These are phyloP conservation scores for Andinoacara biseriatus DNA, from an alignment of 2,113 vertebrate species.

Conservation along the genomic window DNA sequence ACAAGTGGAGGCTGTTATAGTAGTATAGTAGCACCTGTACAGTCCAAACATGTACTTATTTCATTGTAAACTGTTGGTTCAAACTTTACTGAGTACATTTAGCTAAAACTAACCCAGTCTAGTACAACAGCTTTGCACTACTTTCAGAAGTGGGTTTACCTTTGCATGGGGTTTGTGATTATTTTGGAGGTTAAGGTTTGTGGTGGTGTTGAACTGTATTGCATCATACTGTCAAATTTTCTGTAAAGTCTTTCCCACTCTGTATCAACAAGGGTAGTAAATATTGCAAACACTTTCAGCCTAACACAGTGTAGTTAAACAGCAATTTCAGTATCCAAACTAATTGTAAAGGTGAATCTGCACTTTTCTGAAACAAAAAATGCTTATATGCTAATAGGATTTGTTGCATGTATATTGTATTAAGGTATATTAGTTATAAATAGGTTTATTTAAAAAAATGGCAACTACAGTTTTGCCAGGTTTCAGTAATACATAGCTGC, in stretches of 20 bases:
- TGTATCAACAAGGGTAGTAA: too few relatives aligned
- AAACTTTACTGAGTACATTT: not conserved
- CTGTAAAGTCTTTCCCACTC: too few relatives aligned
- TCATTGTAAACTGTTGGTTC: not conserved
- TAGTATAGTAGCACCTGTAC: not conserved
- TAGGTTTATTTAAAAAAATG: not conserved
- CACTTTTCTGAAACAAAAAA: not conserved
- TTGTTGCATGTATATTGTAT: not conserved
- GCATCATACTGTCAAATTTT: too few relatives aligned
- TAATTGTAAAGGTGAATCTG: too few relatives aligned
- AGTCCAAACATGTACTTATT: not conserved
- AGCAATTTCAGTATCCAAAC: too few relatives aligned
- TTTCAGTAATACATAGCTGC: not conserved
- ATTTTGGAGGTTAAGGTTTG: too few relatives aligned
- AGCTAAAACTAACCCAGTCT: not conserved
- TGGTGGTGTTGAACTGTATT: too few relatives aligned
- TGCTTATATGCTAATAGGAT: not conserved
- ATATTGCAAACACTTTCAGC: not conserved
- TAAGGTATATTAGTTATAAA: not conserved
- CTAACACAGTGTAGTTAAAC: not conserved
- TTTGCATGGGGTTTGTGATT: too few relatives aligned
- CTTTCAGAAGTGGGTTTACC: not conserved
- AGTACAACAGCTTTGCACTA: not conserved
- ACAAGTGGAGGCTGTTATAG: not conserved
- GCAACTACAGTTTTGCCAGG: not conserved